Conservation (phyloP, 1,140 invertebrate species). For the Lithobius niger region DNA sequence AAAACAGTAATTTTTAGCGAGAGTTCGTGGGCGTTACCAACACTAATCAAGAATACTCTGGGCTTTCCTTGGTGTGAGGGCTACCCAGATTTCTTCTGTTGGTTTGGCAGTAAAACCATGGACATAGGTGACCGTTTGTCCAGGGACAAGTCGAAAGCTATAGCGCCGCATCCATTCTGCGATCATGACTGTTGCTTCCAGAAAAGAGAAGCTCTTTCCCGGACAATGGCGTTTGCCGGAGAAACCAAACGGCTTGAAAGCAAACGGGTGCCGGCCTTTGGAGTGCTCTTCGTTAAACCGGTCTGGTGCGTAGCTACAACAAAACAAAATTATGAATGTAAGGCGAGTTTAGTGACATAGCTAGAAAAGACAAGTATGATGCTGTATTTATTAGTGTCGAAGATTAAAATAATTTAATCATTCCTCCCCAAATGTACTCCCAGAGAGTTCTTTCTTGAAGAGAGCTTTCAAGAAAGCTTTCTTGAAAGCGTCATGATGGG, state of each 20-base stretch:
- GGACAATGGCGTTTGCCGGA: slow-evolving; percentile 28
- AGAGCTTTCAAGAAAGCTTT: too few species aligned
- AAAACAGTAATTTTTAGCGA: too few species aligned
- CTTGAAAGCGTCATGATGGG: too few species aligned
- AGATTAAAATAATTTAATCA: too few species aligned
- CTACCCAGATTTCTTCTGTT: slow-evolving; percentile 29
- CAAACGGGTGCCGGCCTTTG: slow-evolving; percentile 12
- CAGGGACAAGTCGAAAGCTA: slow-evolving; percentile 22
- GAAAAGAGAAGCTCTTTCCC: slow-evolving; percentile 22
- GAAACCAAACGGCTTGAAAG: slow-evolving; percentile 30
- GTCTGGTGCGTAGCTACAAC: background rate
- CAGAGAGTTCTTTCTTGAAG: too few species aligned
- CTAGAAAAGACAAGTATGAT: too few species aligned
- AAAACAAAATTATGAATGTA: too few species aligned
- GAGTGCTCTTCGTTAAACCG: background rate
- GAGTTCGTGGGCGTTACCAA: too few species aligned
- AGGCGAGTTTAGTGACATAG: too few species aligned
- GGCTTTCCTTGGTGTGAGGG: slow-evolving; percentile 12
- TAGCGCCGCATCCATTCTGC: slow-evolving; percentile 20
- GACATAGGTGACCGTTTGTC: slow-evolving; percentile 23
- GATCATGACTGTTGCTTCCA: slow-evolving; percentile 20
- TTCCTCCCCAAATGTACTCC: too few species aligned
- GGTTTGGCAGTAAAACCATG: slow-evolving; percentile 27
- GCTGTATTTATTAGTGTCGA: too few species aligned
- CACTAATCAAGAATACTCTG: too few species aligned